Percentiles rank a stretch among this genome's conserved stretches.
These are phyloP conservation scores for Danaus chrysippus DNA, from an alignment of 2,888 invertebrate species.

Conservation along the genomic window DNA sequence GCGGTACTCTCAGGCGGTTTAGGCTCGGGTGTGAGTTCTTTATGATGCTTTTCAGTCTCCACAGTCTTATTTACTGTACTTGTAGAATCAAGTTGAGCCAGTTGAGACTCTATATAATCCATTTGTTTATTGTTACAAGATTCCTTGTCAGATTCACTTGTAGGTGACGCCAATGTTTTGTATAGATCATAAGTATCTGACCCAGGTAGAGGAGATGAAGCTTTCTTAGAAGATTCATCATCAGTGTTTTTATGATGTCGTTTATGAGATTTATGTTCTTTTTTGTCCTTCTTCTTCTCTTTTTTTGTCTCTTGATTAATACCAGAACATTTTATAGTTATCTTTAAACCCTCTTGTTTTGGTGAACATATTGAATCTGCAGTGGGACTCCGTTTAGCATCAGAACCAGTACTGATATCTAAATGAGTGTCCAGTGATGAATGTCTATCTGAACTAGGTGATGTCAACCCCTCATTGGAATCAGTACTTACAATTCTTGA, in stretches of 20 bases:
- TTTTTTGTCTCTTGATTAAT: constrained; percentile 63
- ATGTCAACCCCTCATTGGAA: constrained; percentile 80
- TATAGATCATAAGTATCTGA: constrained; percentile 74
- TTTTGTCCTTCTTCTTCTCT: constrained; percentile 72
- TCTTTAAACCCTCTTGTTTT: constrained; percentile 74
- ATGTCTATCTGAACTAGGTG: constrained; percentile 74
- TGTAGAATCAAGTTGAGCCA: constrained; percentile 60
- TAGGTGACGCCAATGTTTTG: constrained; percentile 74
- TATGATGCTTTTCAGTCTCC: constrained; percentile 53
- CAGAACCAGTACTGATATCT: constrained; percentile 53
- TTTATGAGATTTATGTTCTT: constrained; percentile 76
- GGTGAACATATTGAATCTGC: constrained; percentile 71
- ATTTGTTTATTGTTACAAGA: constrained; percentile 40
- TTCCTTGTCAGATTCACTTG: constrained; percentile 52
- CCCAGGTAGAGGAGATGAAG: constrained; percentile 73
- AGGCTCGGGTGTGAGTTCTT: constrained; percentile 63
- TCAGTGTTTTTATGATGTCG: constrained; percentile 67
- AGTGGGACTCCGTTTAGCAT: constrained; percentile 65
- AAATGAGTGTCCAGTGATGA: constrained; percentile 71
- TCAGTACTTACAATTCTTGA: constrained; percentile 83
- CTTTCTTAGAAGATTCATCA: constrained; percentile 58
- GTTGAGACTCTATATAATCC: constrained; percentile 64
- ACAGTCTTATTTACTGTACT: constrained; percentile 49
- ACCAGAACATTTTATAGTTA: constrained; percentile 72
- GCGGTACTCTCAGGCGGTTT: constrained; percentile 60